Evolutionary conservation across 2,113 vertebrate genomes (phyloP), one percentile per base, ranked within the genome.

Genomic region (Pipa parva): DNA sequence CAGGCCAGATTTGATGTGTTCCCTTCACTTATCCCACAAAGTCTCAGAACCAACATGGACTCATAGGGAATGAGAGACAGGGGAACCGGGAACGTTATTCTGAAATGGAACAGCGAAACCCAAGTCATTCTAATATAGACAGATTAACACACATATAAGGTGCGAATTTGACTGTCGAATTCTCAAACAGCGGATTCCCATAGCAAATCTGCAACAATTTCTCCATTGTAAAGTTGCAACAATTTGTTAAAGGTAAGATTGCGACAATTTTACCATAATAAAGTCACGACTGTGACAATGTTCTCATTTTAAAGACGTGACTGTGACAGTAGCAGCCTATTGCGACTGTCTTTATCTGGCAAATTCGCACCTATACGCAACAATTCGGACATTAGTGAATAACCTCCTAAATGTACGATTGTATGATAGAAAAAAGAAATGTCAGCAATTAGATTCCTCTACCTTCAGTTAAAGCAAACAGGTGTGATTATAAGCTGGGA

Each of bases 51-150:
- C 21, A 86, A 73, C 74, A 83, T 83, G 0, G 83, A 79, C 76
- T 88, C 86, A 51, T 68, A 79, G 0, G 85, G 82, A 59, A 87
- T 80, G 71, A 78, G 75, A 8, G 77, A 77, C 72, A 82, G 73
- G 63, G 67, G 73, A 46, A 88, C 63, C 58, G 81, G 84, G 76
- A 88, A 81, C 56, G 39, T 74, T 28, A 85, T 78, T 68, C 87
- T 86, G 69, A 69, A 72, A 75, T 45, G 79, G 39, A 1, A 69
- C 1, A 52, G 17, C 67, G 73, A 26, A 48, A 25, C 12, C 29
- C 7, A 11, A 9, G 25, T 11, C 10, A 27, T 18, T 9, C n/a
- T 1, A 55, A 8, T 17, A n/a, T 7, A 5, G 15, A 7, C 6
- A 24, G 27, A 10, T 6, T 2, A 15, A 2, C 50, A 29, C n/a